phyloP scores from a whole-genome alignment of 1,140 invertebrate species.

The Drosophila repletoides region DNA sequence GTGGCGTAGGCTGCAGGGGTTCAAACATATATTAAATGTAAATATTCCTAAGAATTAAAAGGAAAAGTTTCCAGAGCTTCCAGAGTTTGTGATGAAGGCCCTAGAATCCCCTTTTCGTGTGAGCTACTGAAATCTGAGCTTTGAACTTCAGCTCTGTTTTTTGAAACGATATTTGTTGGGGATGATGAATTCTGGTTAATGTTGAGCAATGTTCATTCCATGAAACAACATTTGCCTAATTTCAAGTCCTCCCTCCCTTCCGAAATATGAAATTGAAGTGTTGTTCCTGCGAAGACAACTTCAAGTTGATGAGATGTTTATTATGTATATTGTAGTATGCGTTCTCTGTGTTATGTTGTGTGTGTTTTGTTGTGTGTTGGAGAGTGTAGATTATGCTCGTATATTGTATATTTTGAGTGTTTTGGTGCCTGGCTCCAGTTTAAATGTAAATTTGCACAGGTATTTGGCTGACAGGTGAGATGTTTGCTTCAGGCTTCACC shows the following conservation, averaged over 20 bases:
- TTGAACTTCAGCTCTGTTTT: too few relatives aligned
- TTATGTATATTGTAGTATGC: conserved; percentile 52
- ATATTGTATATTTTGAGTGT: background rate
- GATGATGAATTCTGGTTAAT: conserved; percentile 53
- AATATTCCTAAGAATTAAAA: too few relatives aligned
- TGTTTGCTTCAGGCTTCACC: background rate
- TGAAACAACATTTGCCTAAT: conserved; percentile 58
- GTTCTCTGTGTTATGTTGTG: too few relatives aligned
- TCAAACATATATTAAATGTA: too few relatives aligned
- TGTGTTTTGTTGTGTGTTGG: too few relatives aligned
- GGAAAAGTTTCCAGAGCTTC: too few relatives aligned
- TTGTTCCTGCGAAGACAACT: conserved; percentile 1
- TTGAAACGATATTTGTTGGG: background rate
- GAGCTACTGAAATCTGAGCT: too few relatives aligned
- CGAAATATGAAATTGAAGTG: conserved; percentile 21
- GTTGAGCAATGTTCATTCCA: conserved; percentile 55
- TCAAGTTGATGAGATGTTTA: conserved; percentile 69
- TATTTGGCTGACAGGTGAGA: conserved; percentile 53
- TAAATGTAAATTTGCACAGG: conserved; percentile 59
- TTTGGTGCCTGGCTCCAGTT: conserved; percentile 16
- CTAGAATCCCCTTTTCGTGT: too few relatives aligned
- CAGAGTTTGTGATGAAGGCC: too few relatives aligned
- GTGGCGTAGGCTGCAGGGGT: too few relatives aligned
- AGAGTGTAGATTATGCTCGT: background rate
- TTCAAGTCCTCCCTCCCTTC: conserved; percentile 9